phyloP scores from a whole-genome alignment of 2,797 vertebrate species.

The Avahi laniger region DNA sequence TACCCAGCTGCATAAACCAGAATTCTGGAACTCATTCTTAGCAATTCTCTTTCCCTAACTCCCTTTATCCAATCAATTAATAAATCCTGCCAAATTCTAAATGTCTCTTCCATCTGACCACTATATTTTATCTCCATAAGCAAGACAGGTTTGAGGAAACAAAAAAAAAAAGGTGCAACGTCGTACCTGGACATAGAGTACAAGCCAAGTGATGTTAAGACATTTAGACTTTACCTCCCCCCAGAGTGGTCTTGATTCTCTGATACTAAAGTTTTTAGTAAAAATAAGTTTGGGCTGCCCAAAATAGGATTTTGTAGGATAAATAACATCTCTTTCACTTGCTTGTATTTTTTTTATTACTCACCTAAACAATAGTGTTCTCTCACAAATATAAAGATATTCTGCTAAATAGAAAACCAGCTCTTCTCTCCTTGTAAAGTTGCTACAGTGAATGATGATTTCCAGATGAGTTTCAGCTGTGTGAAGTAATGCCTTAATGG shows the following conservation, averaged over 20 bases:
- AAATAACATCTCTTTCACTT: not conserved
- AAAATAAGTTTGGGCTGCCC: not conserved
- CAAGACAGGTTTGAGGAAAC: not conserved
- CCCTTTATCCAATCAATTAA: not conserved
- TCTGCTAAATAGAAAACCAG: constrained; percentile 4
- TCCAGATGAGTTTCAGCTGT: not conserved
- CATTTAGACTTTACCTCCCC: not conserved
- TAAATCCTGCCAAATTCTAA: not conserved
- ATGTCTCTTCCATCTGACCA: not conserved
- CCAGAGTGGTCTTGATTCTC: not conserved
- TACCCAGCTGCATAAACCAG: not conserved
- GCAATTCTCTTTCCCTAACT: not conserved
- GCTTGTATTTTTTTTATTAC: not conserved
- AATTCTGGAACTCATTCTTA: not conserved
- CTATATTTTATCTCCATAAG: not conserved
- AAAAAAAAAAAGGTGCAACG: not conserved
- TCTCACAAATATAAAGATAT: constrained; percentile 9
- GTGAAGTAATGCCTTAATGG: not conserved
- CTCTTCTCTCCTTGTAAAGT: not conserved
- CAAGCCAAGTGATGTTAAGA: not conserved
- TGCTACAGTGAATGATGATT: not conserved
- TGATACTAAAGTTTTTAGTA: not conserved
- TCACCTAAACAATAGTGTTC: not conserved
- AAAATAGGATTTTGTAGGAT: not conserved
- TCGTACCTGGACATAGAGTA: not conserved